phyloP scores from a whole-genome alignment of 2,797 vertebrate genomes.

The Intellagama lesueurii region DNA sequence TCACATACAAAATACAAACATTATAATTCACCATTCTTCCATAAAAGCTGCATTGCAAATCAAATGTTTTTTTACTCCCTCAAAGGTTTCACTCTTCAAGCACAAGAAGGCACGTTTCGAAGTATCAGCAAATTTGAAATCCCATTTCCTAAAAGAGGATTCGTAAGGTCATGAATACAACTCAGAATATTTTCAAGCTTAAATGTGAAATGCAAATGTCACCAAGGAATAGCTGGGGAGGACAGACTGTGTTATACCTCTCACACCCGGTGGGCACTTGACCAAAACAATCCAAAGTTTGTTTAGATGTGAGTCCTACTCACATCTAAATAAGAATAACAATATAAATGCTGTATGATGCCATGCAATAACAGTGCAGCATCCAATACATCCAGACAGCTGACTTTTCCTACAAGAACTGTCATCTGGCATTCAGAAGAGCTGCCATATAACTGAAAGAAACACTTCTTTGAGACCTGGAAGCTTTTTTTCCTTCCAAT shows the following conservation, averaged over 20 bases:
- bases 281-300: background rate
- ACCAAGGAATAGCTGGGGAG: background rate
- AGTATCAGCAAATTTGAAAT: constrained; percentile 5
- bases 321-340: background rate
- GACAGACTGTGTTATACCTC: background rate
- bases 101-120: background rate
- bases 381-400: background rate
- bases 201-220: background rate
- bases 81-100: background rate
- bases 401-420: no score
- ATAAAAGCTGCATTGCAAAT: background rate
- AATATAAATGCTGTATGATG: background rate
- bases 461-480: no score
- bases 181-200: background rate
- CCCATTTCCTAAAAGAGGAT: background rate
- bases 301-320: background rate
- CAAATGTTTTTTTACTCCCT: background rate
- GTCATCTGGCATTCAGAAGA: background rate
- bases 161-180: constrained; percentile 7
- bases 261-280: background rate
- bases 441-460: no score
- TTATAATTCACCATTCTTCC: background rate
- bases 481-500: no score
- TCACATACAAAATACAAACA: constrained; percentile 2
- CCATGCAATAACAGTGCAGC: no score